Evolutionary conservation across 1,140 invertebrate genomes (phyloP).

Genomic region (Hyles vespertilio): DNA sequence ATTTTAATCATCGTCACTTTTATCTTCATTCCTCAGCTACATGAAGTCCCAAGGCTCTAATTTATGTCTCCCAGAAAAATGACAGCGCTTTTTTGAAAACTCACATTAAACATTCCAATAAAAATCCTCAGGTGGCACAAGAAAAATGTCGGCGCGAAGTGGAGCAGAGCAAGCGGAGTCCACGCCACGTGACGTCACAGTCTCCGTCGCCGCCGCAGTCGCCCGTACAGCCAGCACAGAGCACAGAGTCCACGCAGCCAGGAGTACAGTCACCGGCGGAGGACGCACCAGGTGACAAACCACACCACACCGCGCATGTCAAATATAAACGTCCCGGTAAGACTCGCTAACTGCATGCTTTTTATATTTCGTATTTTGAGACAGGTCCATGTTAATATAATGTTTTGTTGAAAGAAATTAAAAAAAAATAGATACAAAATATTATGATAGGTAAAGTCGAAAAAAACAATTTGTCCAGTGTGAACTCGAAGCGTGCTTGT

Average conservation of each 20-base stretch:
- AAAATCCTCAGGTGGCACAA: conserved; percentile 48
- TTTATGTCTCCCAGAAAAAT: too few species aligned
- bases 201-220: conserved; percentile 12
- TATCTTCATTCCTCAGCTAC: too few species aligned
- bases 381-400: too few species aligned
- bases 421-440: too few species aligned
- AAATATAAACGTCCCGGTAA: conserved; percentile 54
- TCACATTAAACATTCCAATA: too few species aligned
- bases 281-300: conserved; percentile 40
- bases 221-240: conserved; percentile 15
- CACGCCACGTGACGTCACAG: conserved; percentile 36
- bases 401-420: too few species aligned
- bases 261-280: conserved; percentile 19
- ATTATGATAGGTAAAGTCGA: too few species aligned
- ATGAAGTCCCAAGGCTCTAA: too few species aligned
- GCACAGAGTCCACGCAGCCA: conserved; percentile 12
- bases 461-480: too few species aligned
- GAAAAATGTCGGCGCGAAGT: conserved; percentile 60
- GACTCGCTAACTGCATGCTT: conserved; percentile 53
- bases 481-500: too few species aligned
- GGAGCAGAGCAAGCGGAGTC: conserved; percentile 52
- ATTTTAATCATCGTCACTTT: too few species aligned
- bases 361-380: not conserved
- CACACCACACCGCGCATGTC: conserved; percentile 36
- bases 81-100: too few species aligned